A percentile compares a stretch with the other conserved stretches of the same genome.
Conservation (phyloP, 2,888 invertebrate genomes). For the Stenotaenia linearis region DNA sequence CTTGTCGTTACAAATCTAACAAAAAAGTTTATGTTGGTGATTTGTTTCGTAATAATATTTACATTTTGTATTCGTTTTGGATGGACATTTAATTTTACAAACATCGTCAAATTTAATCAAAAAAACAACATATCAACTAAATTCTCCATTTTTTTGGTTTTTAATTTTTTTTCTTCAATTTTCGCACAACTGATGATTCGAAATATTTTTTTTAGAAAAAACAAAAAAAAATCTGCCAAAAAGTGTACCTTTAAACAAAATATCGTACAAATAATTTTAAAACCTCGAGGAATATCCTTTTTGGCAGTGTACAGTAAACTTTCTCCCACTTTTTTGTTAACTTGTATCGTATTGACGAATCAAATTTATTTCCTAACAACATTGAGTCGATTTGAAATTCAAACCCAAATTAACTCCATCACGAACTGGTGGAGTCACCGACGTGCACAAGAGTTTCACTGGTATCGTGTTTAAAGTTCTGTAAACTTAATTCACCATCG, state of each 20-base stretch:
- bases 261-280: background rate
- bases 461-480: background rate
- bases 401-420: constrained; percentile 11
- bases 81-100: constrained; percentile 22
- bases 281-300: background rate
- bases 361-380: background rate
- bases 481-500: background rate
- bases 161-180: background rate
- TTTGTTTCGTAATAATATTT: background rate
- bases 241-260: background rate
- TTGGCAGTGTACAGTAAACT: background rate
- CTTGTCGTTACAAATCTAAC: constrained; percentile 8
- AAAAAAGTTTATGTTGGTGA: background rate
- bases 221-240: background rate
- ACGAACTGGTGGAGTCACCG: background rate
- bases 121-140: background rate
- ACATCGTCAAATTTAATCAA: background rate
- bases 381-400: constrained; percentile 2
- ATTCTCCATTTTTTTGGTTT: background rate
- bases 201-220: background rate
- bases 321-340: background rate
- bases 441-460: background rate
- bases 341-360: background rate
- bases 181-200: background rate
- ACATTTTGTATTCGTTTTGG: constrained; percentile 1